These are phyloP conservation scores for Melipona bicolor DNA, from an alignment of 2,888 invertebrate species.

Conservation along the genomic window DNA sequence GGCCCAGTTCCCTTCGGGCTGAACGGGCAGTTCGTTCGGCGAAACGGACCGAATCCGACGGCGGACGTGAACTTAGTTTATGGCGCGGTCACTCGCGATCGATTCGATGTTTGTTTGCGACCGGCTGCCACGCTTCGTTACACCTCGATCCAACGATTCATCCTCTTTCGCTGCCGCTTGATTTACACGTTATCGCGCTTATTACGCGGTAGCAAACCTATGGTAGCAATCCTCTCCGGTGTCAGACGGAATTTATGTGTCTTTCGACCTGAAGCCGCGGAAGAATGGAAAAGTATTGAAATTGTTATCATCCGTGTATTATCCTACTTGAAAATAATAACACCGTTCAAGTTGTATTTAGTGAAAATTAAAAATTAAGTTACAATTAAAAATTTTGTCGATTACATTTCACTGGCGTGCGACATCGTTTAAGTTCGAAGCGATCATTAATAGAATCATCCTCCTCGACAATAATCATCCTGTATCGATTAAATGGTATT, in stretches of 20 bases:
- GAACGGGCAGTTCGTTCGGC: not conserved
- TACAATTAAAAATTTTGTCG: too few species aligned
- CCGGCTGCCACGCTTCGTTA: slow-evolving; percentile 50
- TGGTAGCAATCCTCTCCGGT: not conserved
- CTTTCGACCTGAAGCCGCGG: not conserved
- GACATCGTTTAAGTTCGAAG: too few species aligned
- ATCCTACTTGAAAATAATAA: too few species aligned
- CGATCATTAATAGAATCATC: too few species aligned
- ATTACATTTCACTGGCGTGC: too few species aligned
- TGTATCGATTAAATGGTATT: too few species aligned
- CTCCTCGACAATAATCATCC: too few species aligned
- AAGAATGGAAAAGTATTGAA: not conserved
- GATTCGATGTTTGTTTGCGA: slow-evolving; percentile 56
- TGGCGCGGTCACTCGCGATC: slow-evolving; percentile 18
- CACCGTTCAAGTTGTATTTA: too few species aligned
- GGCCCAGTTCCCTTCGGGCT: slow-evolving; percentile 9
- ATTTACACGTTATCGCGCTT: slow-evolving; percentile 5
- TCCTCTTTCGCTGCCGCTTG: slow-evolving; percentile 14
- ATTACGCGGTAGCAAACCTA: not conserved
- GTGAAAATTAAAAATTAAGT: too few species aligned
- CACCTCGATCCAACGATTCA: slow-evolving; percentile 48
- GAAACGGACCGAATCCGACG: slow-evolving; percentile 8
- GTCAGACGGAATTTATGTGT: not conserved
- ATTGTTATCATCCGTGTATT: too few species aligned
- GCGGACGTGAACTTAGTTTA: slow-evolving; percentile 24